Base-by-base conservation (phyloP, 37 sponge, comb jelly and placozoan species). In the Oscarella lobularis region DNA sequence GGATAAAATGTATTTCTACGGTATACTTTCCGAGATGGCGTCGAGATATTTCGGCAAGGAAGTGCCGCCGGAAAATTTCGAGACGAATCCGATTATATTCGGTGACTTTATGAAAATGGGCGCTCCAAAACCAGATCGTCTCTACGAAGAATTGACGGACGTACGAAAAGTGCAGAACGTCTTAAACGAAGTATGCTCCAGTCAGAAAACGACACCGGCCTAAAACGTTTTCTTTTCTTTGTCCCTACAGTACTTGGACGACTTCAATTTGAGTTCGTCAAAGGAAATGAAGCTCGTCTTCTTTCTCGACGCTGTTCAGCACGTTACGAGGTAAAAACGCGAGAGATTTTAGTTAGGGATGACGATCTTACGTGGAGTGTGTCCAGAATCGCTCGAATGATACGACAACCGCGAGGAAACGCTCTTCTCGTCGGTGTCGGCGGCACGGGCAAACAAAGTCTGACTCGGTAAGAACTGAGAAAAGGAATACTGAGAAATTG, bases 241-340 rank as follows among this genome's bases (percentile, higher is more conserved):
- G 29, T 66, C 1, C 74, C 6, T 76, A 0, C 39, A 91, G 83
- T 98, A 98, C 37, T 82, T 98, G 65, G 99, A 98, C 83, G 99
- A 98, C 60, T 98, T 87, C 82, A 98, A 98, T 75, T 80, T 94
- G 87, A 85, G 78, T 55, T 88, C 85, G 67, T 74, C 99, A 2
- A 94, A 93, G 66, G 95, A 98, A 79, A 98, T 98, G 99, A 98
- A 98, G 82, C 79, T 98, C 3, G 99, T 98, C 2, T 94, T 98
- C 80, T 98, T 98, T 79, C 80, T 98, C 67, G 99, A 98, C 81
- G 99, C 99, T 2, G 76, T 94, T 38, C 82, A 94, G 73, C 99
- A 98, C 81, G 87, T 98, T 9, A 87, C 94, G 40, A 84, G 88
- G 88, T 84, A 65, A 1, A 3, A 1, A 31, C 60, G 20, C 60